Evolutionary conservation across 2,113 vertebrate species (phyloP).

Genomic region (Silurus meridionalis): DNA sequence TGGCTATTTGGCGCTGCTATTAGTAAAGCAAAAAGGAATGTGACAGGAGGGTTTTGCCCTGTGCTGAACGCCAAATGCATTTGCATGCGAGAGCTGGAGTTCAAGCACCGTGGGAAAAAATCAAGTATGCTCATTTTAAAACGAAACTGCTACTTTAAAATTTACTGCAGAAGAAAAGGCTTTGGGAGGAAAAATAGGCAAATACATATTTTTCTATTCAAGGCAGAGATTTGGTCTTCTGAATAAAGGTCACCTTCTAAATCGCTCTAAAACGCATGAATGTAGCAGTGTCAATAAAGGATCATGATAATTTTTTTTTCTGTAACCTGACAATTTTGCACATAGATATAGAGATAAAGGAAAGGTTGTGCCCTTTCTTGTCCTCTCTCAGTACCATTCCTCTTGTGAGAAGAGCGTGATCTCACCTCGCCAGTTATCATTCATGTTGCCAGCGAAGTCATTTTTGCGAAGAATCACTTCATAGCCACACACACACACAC

Average conservation of each 20-base stretch:
- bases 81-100: constrained; percentile 20
- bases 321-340: not conserved
- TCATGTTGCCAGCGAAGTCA: constrained; percentile 13
- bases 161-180: not conserved
- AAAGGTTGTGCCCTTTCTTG: constrained; percentile 23
- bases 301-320: not conserved
- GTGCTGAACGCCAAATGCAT: constrained; percentile 40
- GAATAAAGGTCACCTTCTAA: not conserved
- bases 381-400: constrained; percentile 6
- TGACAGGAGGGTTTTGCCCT: constrained; percentile 36
- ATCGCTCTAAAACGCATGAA: not conserved
- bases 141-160: constrained; percentile 3
- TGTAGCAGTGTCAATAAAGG: constrained; percentile 14
- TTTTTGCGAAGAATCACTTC: constrained; percentile 25
- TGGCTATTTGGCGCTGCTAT: constrained; percentile 23
- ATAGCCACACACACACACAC: constrained; percentile 9
- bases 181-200: not conserved
- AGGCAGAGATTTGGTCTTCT: not conserved
- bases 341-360: constrained; percentile 25
- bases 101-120: constrained; percentile 29
- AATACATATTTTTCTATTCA: not conserved
- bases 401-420: constrained; percentile 17
- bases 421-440: constrained; percentile 25
- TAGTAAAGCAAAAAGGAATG: constrained; percentile 12
- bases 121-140: not conserved